Evolutionary conservation across 2,888 invertebrate species (phyloP).

Genomic region (Lomographa bimaculata): DNA sequence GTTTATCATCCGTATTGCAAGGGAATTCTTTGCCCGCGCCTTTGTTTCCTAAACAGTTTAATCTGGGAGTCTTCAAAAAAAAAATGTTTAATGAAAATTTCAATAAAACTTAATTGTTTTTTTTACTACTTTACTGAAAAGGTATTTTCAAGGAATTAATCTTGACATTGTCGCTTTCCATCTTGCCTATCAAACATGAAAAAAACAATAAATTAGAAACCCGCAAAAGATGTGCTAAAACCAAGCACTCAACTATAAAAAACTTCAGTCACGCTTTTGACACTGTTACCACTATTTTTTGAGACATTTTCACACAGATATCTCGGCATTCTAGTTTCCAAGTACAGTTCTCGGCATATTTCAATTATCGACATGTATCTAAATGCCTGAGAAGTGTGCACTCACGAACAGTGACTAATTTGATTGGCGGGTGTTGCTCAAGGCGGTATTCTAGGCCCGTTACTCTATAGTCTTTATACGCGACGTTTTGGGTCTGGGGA

Average conservation of each 20-base stretch:
- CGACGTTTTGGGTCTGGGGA: no score
- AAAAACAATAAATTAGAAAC: no score
- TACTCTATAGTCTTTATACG: slow-evolving; percentile 35
- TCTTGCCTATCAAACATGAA: no score
- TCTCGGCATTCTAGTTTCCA: slow-evolving; percentile 19
- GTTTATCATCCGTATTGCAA: no score
- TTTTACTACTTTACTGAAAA: no score
- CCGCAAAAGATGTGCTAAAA: slow-evolving; percentile 11
- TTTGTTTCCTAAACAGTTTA: no score
- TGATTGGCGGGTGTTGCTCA: slow-evolving; percentile 62
- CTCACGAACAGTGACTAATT: slow-evolving; percentile 68
- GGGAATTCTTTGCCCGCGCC: no score
- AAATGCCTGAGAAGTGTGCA: slow-evolving; percentile 56
- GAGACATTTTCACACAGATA: slow-evolving; percentile 18
- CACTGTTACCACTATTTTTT: slow-evolving; percentile 8
- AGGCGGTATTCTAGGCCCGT: slow-evolving; percentile 45
- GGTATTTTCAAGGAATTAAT: no score
- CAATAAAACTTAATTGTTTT: no score
- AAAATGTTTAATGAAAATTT: no score
- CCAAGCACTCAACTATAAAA: neutral
- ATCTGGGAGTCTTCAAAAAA: no score
- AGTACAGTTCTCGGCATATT: slow-evolving; percentile 22
- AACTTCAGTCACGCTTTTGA: slow-evolving; percentile 15
- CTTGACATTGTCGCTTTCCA: no score
- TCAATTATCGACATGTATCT: slow-evolving; percentile 60